Conservation (phyloP, 2,797 vertebrate species). For the Hemitrygon akajei region DNA sequence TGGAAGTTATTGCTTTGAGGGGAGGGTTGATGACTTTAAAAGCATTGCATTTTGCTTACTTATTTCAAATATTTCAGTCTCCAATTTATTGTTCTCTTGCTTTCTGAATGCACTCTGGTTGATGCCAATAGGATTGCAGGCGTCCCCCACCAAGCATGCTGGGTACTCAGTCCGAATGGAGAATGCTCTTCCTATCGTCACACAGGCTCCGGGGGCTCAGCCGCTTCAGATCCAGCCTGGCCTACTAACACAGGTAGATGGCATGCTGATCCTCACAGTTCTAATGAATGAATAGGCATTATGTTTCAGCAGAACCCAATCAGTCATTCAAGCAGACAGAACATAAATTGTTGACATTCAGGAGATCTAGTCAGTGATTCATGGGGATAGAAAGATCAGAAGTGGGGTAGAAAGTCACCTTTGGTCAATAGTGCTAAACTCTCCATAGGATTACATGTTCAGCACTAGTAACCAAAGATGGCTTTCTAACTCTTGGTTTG, state of each 20-base stretch:
- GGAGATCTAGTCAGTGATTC: neutral
- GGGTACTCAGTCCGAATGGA: constrained; percentile 98
- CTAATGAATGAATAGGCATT: neutral
- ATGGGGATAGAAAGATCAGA: neutral
- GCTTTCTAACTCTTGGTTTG: neutral
- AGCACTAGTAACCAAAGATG: too few species aligned
- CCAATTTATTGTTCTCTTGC: neutral
- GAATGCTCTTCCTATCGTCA: constrained; percentile 96
- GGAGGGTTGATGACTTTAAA: neutral
- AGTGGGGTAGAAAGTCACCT: too few species aligned
- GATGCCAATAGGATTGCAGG: constrained; percentile 74
- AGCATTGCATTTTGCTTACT: neutral
- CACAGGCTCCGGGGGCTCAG: constrained; percentile 88
- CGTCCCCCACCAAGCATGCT: constrained; percentile 92
- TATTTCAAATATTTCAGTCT: neutral
- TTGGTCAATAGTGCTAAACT: too few species aligned
- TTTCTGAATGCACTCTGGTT: constrained; percentile 8
- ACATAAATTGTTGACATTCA: neutral
- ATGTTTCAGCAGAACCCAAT: neutral
- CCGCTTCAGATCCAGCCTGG: constrained; percentile 95
- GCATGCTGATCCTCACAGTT: neutral
- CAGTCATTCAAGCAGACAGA: neutral
- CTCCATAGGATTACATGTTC: too few species aligned
- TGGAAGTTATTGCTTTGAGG: neutral
- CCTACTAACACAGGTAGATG: constrained; percentile 88